Base-by-base conservation (phyloP, 2,888 invertebrate species). In the Sicus ferrugineus region DNA sequence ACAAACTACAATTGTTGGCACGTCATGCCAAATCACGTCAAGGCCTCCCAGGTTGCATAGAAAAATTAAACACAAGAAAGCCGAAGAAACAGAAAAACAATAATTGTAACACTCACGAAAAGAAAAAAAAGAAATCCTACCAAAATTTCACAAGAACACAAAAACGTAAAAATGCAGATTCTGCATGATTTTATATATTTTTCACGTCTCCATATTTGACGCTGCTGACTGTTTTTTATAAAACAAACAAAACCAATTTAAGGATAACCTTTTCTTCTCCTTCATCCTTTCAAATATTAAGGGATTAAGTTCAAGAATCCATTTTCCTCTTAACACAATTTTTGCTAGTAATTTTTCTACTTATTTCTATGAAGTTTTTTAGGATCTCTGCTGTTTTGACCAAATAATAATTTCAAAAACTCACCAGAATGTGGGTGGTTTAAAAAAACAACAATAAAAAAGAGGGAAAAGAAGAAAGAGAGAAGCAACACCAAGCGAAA, bases 341-440 rank as follows among this genome's bases (percentile, higher is more conserved):
- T 42, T 73, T 77, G 77, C 77, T 73, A 77, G 77, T 77, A 78
- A 77, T 70, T 65, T 63, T 31, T 66, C 68, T 52, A 19, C 62
- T 38, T 23, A 46, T 54, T 31, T 52, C 52, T 21, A 62, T 26
- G 16, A 34, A 42, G n/a, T 42, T 42, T 42, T 42, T 42, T n/a
- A 42, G n/a, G 16, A 42, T 42, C 42, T 16, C 14, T 42, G 3
- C 42, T 42, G 42, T 9, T 16, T 42, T 42, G 14, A 7, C 16
- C 4, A n/a, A n/a, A n/a, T n/a, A n/a, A n/a, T n/a, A n/a, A n/a
- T n/a, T n/a, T n/a, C n/a, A n/a, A n/a, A n/a, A n/a, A n/a, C 11
- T 9, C 42, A 16, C 52, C 63, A 71, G 72, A 62, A 72, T 77
- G 78, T 79, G 77, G 78, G 78, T 77, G 78, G 78, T 73, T 78